Percentiles rank a stretch among this genome's conserved stretches.
Evolutionary conservation across 2,888 invertebrate genomes (phyloP).

Genomic region (Luperina nickerlii): DNA sequence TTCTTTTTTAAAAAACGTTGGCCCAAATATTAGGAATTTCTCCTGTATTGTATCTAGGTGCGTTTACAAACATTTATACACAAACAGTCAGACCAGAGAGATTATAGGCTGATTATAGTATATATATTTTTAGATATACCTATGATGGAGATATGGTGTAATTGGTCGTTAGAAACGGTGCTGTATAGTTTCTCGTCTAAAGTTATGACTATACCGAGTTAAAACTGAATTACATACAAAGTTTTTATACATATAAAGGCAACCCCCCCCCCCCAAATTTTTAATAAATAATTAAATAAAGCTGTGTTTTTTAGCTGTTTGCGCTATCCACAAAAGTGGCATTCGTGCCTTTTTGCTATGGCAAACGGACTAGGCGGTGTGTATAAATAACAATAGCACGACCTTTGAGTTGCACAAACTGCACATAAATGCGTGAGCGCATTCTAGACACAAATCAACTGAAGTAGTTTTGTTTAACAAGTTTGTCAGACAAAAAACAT

Average conservation of each 20-base stretch:
- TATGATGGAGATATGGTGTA: background rate
- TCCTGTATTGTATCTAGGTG: no score
- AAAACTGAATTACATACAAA: background rate
- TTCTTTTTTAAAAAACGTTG: no score
- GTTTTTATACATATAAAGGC: background rate
- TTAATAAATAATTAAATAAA: no score
- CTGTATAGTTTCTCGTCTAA: background rate
- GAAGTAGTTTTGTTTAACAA: background rate
- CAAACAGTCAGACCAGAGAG: no score
- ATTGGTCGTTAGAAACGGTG: background rate
- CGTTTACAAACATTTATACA: no score
- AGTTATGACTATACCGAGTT: background rate
- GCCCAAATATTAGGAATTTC: no score
- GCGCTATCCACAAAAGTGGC: background rate
- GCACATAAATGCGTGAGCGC: background rate
- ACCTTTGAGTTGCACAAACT: constrained; percentile 8
- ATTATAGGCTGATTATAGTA: no score
- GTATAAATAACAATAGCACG: background rate
- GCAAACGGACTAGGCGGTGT: constrained; percentile 18
- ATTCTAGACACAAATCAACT: background rate
- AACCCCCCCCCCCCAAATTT: no score
- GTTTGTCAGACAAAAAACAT: background rate
- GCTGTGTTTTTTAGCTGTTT: background rate
- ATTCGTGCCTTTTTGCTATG: constrained; percentile 20
- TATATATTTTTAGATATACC: no score